Conservation (phyloP, 1,140 invertebrate species). For the Diplogasteroides magnus region DNA sequence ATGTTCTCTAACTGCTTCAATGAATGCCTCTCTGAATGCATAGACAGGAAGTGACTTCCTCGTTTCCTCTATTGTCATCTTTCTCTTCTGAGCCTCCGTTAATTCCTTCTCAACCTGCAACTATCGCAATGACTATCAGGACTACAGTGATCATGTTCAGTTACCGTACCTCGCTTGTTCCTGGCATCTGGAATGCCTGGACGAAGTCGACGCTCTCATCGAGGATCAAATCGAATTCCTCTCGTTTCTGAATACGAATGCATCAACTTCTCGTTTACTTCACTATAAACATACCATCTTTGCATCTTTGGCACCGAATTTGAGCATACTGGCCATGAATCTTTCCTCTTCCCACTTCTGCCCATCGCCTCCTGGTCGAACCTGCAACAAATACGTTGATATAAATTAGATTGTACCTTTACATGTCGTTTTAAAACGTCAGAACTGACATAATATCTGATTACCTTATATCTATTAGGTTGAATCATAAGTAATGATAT, state of each 20-base stretch:
- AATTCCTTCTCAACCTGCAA: conserved; percentile 58
- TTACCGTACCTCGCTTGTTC: conserved; percentile 62
- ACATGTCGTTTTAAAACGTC: background rate
- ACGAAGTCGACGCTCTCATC: conserved; percentile 94
- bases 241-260: conserved; percentile 60
- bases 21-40: conserved; percentile 70
- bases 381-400: conserved; percentile 29
- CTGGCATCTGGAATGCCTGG: conserved; percentile 81
- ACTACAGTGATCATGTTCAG: conserved; percentile 16
- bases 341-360: conserved; percentile 97
- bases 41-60: conserved; percentile 87
- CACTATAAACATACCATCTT: conserved; percentile 5
- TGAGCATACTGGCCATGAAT: conserved; percentile 81
- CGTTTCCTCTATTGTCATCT: conserved; percentile 82
- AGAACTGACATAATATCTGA: no score
- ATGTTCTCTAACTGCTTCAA: conserved; percentile 30
- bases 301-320: conserved; percentile 85
- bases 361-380: conserved; percentile 71
- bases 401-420: background rate
- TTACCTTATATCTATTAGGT: no score
- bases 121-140: conserved; percentile 56
- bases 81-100: conserved; percentile 70
- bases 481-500: no score
- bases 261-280: background rate
- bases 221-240: conserved; percentile 85